These are phyloP conservation scores for Acleris holmiana DNA, from an alignment of 2,888 invertebrate genomes.

Conservation along the genomic window DNA sequence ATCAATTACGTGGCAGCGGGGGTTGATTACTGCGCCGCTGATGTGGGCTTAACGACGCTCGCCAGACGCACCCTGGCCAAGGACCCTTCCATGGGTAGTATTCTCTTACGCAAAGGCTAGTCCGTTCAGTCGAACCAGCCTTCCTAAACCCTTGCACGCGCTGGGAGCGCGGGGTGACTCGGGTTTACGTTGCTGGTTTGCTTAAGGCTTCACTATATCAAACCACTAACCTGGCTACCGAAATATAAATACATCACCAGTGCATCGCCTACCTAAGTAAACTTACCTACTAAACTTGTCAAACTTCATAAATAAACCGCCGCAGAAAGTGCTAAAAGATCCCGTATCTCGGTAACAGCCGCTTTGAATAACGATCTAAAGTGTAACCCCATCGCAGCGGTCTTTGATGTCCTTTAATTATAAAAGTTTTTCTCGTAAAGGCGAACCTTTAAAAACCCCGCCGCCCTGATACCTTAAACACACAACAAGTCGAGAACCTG, in stretches of 20 bases:
- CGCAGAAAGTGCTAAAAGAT: conserved; percentile 74
- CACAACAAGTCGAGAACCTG: conserved; percentile 43
- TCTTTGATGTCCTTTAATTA: conserved; percentile 83
- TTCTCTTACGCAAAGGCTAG: background rate
- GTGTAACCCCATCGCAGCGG: conserved; percentile 78
- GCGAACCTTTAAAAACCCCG: conserved; percentile 58
- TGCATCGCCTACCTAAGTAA: conserved; percentile 49
- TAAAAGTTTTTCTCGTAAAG: conserved; percentile 79
- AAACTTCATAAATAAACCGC: conserved; percentile 75
- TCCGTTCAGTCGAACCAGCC: too few species aligned
- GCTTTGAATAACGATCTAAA: conserved; percentile 80
- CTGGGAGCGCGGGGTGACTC: too few species aligned
- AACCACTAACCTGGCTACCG: background rate
- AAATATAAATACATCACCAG: conserved; percentile 25
- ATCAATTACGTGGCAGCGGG: conserved; percentile 74
- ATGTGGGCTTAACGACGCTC: conserved; percentile 55
- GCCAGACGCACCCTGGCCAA: conserved; percentile 48
- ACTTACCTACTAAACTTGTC: conserved; percentile 57
- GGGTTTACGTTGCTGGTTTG: too few species aligned
- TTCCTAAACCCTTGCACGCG: too few species aligned
- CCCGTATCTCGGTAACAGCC: conserved; percentile 75
- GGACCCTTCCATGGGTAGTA: conserved; percentile 23
- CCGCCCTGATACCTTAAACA: conserved; percentile 41
- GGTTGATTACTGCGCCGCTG: conserved; percentile 68
- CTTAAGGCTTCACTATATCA: too few species aligned